Conservation (phyloP, 2,888 invertebrate species). For the Nephrotoma guestfalica region DNA sequence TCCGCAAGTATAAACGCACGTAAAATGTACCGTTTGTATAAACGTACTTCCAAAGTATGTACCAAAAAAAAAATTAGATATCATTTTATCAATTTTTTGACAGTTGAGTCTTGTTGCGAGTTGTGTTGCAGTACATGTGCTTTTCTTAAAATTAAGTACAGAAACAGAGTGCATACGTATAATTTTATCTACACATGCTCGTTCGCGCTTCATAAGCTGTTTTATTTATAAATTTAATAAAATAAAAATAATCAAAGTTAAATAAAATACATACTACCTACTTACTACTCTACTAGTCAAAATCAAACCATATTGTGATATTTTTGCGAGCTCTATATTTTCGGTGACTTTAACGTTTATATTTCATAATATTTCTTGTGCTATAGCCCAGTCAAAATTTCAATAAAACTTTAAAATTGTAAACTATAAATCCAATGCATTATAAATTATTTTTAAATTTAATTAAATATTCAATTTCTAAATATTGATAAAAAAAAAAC, state of each 20-base stretch:
- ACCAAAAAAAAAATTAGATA: too few relatives aligned
- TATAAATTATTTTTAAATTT: neutral
- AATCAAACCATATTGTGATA: neutral
- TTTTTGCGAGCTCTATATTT: neutral
- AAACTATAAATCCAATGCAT: neutral
- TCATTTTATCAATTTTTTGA: neutral
- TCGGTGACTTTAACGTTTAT: neutral
- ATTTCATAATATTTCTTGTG: neutral
- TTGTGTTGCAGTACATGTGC: neutral
- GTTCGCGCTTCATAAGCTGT: neutral
- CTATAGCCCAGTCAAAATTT: neutral
- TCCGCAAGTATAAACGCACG: too few relatives aligned
- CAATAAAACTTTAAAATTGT: neutral
- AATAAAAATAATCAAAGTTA: neutral
- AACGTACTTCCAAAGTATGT: too few relatives aligned
- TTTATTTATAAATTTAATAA: neutral
- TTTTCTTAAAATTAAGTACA: neutral
- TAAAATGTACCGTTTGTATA: too few relatives aligned
- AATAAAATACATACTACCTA: neutral
- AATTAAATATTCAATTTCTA: neutral
- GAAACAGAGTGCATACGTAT: neutral
- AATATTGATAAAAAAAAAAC: neutral
- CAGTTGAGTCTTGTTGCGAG: neutral
- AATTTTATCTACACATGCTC: neutral
- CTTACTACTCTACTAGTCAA: neutral